Percentiles rank a stretch among this genome's conserved stretches.
Conservation (phyloP, 2,113 vertebrate genomes). For the Toxostoma redivivum region DNA sequence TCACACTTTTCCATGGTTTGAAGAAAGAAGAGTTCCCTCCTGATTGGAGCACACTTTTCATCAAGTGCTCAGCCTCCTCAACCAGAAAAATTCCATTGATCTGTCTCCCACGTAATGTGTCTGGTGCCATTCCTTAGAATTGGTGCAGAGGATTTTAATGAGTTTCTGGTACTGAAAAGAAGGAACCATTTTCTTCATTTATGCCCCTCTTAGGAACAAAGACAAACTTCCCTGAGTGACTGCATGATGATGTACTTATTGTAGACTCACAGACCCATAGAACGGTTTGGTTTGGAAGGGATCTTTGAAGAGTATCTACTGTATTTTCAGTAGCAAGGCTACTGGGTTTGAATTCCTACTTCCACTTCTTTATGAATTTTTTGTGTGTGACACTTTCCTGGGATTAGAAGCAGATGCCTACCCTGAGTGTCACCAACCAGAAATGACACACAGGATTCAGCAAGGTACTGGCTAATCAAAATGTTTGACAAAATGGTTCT, state of each 20-base stretch:
- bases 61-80: neutral
- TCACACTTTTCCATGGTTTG: neutral
- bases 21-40: neutral
- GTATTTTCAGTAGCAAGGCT: neutral
- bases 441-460: neutral
- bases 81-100: neutral
- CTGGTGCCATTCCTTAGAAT: neutral
- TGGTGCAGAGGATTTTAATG: neutral
- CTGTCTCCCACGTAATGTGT: rapidly evolving
- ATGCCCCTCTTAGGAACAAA: neutral
- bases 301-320: neutral
- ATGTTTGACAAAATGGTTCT: neutral
- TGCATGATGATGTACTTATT: neutral
- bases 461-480: neutral
- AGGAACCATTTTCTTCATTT: neutral
- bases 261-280: neutral
- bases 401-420: neutral
- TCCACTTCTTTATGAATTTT: neutral
- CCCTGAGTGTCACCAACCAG: neutral
- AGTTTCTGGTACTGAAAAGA: neutral
- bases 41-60: neutral
- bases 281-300: neutral
- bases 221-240: neutral
- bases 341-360: neutral
- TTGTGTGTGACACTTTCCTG: neutral